A percentile compares a stretch with the other conserved stretches of the same genome.
Conservation (phyloP, 2,797 vertebrate genomes). For the Dipus sagitta region DNA sequence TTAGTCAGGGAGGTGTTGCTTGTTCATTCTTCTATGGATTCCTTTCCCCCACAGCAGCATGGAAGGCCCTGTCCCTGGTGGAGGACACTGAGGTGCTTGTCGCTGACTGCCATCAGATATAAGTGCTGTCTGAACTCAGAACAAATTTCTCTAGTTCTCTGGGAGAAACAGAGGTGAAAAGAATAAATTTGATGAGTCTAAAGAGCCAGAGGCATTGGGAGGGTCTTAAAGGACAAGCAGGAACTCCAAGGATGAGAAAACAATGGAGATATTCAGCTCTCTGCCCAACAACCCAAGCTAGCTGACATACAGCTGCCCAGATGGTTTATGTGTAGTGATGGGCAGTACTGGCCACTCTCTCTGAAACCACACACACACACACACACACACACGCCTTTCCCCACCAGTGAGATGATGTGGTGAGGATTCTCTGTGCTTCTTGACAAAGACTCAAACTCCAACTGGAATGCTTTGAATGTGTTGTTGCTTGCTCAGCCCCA, state of each 20-base stretch:
- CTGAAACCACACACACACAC: too few relatives aligned
- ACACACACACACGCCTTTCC: not conserved
- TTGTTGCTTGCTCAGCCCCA: not conserved
- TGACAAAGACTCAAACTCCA: not conserved
- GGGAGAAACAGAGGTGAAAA: not conserved
- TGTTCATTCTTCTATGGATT: not conserved
- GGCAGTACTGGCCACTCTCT: not conserved
- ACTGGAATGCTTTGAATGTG: not conserved
- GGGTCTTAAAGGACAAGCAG: not conserved
- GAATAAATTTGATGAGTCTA: not conserved
- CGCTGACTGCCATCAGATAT: not conserved
- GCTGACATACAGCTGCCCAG: not conserved
- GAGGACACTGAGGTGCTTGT: not conserved
- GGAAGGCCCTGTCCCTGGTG: too few relatives aligned
- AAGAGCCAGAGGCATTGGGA: not conserved
- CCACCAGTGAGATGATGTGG: too few relatives aligned
- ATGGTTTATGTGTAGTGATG: not conserved
- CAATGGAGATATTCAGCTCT: not conserved
- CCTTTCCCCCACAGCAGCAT: not conserved
- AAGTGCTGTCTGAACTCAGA: not conserved
- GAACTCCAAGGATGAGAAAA: conserved; percentile 1
- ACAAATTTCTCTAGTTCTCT: not conserved
- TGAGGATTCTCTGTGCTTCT: not conserved
- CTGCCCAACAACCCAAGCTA: not conserved
- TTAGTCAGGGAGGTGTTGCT: not conserved